phyloP scores from a whole-genome alignment of 2,888 invertebrate genomes.

The Mimumesa dahlbomi region DNA sequence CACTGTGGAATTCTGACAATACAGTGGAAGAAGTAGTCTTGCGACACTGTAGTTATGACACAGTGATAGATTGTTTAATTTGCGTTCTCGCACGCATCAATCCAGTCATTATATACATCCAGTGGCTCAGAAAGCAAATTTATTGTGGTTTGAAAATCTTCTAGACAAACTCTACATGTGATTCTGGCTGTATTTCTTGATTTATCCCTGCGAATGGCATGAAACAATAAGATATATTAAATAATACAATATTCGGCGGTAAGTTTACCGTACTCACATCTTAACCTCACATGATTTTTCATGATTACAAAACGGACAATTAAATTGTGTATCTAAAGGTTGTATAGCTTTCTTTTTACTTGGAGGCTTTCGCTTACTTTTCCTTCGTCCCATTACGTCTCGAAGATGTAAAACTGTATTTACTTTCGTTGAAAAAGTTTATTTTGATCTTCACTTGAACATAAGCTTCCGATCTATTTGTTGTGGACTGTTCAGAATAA shows the following conservation, averaged over 20 bases:
- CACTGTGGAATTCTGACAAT: slow-evolving; percentile 6
- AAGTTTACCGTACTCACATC: slow-evolving; percentile 86
- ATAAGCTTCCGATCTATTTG: slow-evolving; percentile 19
- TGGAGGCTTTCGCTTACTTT: slow-evolving; percentile 98
- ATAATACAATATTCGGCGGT: background rate
- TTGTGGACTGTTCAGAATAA: slow-evolving; percentile 20
- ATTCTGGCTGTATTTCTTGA: slow-evolving; percentile 96
- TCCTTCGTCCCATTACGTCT: slow-evolving; percentile 93
- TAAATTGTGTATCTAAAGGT: slow-evolving; percentile 97
- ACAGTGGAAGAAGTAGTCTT: slow-evolving; percentile 2
- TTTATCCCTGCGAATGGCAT: slow-evolving; percentile 90
- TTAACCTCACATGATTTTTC: slow-evolving; percentile 99
- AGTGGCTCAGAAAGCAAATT: slow-evolving; percentile 98
- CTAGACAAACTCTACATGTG: slow-evolving; percentile 96
- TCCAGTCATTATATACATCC: slow-evolving; percentile 99
- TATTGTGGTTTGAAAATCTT: slow-evolving; percentile 97
- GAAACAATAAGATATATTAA: background rate
- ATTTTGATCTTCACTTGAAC: background rate
- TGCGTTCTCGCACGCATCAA: slow-evolving; percentile 98
- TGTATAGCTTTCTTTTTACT: slow-evolving; percentile 95
- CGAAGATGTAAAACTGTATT: slow-evolving; percentile 1
- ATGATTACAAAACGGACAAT: slow-evolving; percentile 99
- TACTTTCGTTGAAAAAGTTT: slow-evolving; percentile 17
- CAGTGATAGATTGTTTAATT: slow-evolving; percentile 82
- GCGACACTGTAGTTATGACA: background rate